Percentiles rank a stretch among this genome's conserved stretches.
These are phyloP conservation scores for Eptesicus fuscus DNA, from an alignment of 2,113 vertebrate genomes.

Conservation along the genomic window DNA sequence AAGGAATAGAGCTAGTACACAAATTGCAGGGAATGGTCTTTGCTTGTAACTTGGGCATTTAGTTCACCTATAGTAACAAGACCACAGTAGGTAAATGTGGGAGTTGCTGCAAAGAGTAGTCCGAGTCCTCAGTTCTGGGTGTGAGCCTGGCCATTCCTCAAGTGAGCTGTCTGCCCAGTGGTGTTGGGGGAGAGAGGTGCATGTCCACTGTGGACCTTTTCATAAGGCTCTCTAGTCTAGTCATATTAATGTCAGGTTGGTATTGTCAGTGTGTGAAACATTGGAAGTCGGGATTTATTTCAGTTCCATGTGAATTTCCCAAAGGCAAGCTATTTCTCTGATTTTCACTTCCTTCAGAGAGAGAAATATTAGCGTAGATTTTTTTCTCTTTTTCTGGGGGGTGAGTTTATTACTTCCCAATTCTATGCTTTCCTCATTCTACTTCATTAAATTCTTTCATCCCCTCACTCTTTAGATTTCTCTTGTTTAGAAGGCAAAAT, in stretches of 20 bases:
- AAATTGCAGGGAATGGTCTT: not conserved
- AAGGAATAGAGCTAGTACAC: not conserved
- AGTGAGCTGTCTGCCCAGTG: not conserved
- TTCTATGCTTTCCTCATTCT: not conserved
- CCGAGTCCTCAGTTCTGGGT: not conserved
- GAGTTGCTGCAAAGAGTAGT: not conserved
- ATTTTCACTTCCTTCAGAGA: not conserved
- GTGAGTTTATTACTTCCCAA: not conserved
- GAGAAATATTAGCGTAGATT: not conserved
- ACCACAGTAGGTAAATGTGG: not conserved
- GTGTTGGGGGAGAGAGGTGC: not conserved
- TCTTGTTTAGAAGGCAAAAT: not conserved
- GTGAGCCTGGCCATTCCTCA: not conserved
- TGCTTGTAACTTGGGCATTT: not conserved
- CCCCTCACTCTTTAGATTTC: not conserved
- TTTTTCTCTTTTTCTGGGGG: not conserved
- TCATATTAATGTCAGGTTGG: too few relatives aligned
- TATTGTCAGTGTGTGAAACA: not conserved
- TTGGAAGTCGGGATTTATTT: not conserved
- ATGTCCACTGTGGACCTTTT: not conserved
- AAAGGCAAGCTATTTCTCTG: not conserved
- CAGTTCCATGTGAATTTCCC: not conserved
- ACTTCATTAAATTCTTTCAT: not conserved
- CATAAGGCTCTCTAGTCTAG: not conserved
- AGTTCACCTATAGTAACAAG: not conserved